Evolutionary conservation across 2,797 vertebrate genomes (phyloP).

Genomic region (Danio jaintianensis): DNA sequence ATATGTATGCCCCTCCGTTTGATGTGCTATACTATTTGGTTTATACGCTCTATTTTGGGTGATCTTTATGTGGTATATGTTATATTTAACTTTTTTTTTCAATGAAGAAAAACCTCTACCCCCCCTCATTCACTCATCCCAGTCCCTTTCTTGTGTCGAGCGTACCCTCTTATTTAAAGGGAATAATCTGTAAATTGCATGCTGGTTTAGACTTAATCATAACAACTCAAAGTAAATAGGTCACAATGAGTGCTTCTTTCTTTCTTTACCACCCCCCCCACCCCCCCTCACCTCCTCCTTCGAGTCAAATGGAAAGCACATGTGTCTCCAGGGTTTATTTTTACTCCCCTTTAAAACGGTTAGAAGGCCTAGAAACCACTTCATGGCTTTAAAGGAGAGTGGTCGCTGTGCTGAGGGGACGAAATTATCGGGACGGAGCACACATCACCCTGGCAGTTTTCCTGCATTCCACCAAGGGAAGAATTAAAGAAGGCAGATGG

Average conservation of each 20-base stretch:
- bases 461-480: constrained; percentile 7
- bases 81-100: constrained; percentile 72
- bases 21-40: constrained; percentile 43
- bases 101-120: constrained; percentile 40
- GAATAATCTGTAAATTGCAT: constrained; percentile 72
- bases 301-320: constrained; percentile 68
- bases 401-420: constrained; percentile 55
- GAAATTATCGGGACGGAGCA: constrained; percentile 48
- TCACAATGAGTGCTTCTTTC: constrained; percentile 65
- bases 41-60: constrained; percentile 65
- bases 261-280: constrained; percentile 34
- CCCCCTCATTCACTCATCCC: constrained; percentile 29
- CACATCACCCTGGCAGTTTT: constrained; percentile 50
- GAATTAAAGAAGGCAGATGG: constrained; percentile 47
- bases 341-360: constrained; percentile 64
- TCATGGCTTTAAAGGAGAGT: constrained; percentile 64
- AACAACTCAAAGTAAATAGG: constrained; percentile 73
- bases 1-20: constrained; percentile 16
- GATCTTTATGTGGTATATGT: constrained; percentile 70
- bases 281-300: constrained; percentile 35
- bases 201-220: constrained; percentile 72
- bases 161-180: constrained; percentile 71
- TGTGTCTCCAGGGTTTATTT: constrained; percentile 68
- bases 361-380: constrained; percentile 63
- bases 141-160: constrained; percentile 52